Conservation (phyloP, 2,888 invertebrate species). For the Conops quadrifasciatus region DNA sequence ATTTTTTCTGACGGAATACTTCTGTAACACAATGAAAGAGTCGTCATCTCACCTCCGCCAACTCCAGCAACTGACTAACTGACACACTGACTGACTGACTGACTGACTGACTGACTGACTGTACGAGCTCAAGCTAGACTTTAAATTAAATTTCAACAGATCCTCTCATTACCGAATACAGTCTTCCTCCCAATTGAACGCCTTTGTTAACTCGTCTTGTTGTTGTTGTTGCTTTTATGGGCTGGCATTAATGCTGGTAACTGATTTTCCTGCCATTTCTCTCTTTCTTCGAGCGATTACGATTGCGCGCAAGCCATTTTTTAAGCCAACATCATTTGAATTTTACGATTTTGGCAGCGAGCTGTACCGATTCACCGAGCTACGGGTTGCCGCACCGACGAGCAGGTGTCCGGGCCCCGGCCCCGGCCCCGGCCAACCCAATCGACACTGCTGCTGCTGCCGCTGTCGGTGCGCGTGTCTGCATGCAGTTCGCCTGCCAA, state of each 20-base stretch:
- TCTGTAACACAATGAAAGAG: too few species aligned
- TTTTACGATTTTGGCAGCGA: conserved; percentile 12
- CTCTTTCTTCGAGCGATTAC: not conserved
- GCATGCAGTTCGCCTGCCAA: conserved; percentile 26
- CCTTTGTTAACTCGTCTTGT: too few species aligned
- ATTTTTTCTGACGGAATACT: too few species aligned
- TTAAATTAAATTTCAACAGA: not conserved
- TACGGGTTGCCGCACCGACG: not conserved
- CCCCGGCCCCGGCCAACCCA: conserved; percentile 1
- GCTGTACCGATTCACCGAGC: not conserved
- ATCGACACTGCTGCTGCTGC: not conserved
- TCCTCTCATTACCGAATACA: not conserved
- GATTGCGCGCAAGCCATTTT: conserved; percentile 21
- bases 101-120: too few species aligned
- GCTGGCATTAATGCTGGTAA: not conserved
- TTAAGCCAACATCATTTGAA: conserved; percentile 18
- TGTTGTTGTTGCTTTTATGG: not conserved
- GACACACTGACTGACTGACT: too few species aligned
- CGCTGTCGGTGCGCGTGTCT: conserved; percentile 16
- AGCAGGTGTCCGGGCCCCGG: conserved; percentile 19
- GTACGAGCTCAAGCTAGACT: not conserved
- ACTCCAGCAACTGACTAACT: too few species aligned
- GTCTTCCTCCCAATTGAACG: conserved; percentile 5
- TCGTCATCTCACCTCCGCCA: too few species aligned
- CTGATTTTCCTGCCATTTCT: not conserved